Evolutionary conservation across 1,140 invertebrate genomes (phyloP).

Genomic region (Mylabris phalerata): DNA sequence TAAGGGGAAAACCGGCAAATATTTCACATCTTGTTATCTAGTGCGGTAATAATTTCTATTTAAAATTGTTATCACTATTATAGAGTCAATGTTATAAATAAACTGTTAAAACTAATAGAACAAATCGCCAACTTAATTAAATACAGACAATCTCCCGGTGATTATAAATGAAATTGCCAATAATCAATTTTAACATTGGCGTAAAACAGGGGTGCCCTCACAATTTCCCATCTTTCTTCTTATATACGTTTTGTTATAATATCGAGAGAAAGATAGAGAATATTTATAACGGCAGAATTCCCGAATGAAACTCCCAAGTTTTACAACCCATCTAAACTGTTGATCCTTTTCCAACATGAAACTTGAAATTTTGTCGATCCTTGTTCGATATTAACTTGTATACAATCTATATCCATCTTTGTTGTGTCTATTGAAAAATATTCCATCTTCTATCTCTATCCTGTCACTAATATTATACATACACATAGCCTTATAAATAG

Average conservation of each 20-base stretch:
- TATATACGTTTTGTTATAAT: constrained; percentile 1
- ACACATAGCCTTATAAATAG: constrained; percentile 1
- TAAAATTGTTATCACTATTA: no score
- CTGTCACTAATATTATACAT: background rate
- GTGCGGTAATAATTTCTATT: no score
- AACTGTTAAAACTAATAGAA: no score
- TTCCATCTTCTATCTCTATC: background rate
- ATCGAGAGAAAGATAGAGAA: constrained; percentile 21
- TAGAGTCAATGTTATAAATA: no score
- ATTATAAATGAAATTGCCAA: constrained; percentile 17
- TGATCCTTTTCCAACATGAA: constrained; percentile 9
- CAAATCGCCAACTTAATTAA: background rate
- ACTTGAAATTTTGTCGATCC: background rate
- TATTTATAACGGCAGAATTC: constrained; percentile 24
- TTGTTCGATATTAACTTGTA: constrained; percentile 9
- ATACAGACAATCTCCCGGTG: constrained; percentile 1
- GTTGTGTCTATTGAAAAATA: background rate
- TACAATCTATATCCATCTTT: background rate
- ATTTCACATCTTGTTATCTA: no score
- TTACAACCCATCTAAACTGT: background rate
- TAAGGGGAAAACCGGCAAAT: no score
- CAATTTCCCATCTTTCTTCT: no score
- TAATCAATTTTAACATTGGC: constrained; percentile 17
- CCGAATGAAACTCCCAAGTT: constrained; percentile 13
- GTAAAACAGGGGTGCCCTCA: constrained; percentile 11